Evolutionary conservation across 2,888 invertebrate genomes (phyloP), one percentile per base, ranked within the genome.

Genomic region (Drosophila subsilvestris): DNA sequence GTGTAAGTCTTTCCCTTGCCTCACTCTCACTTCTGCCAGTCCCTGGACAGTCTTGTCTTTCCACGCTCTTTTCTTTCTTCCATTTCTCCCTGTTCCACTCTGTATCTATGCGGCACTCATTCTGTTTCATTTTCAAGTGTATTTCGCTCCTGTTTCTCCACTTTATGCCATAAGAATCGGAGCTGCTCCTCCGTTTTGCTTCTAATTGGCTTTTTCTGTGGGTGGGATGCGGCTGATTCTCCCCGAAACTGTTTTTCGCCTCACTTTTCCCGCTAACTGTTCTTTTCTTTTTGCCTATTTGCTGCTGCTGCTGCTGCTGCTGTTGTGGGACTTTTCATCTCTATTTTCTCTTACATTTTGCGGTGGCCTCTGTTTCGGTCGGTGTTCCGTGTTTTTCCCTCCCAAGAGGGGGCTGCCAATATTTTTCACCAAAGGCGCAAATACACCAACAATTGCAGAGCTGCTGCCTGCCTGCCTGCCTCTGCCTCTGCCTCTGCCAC

Each of bases 401-500:
- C 57, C 43, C 60, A 7, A n/a, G 37, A 37, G 32, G 45, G 37
- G 59, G 84, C 87, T 88, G 83, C 87, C 89, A 84, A 88, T 84
- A 84, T 88, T 88, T 88, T 84, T 84, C 89, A 86, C 87, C 89
- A 82, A 87, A 87, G 87, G 81, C 81, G 85, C 79, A 84, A 74
- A 53, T 67, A 80, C 43, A 62, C 67, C 62, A 67, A 56, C 57
- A 74, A 74, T 80, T 78, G 76, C 85, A 85, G 61, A 86, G 78
- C 85, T 37, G 14, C 29, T 12, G 29, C 29, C 12, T 0, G 20
- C 20, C 29, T 74, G 78, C 80, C 80, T n/a, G n/a, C n/a, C n/a
- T n/a, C n/a, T n/a, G 14, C 37, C 29, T 29, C 29, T 12, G 32
- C 32, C 12, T 1, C 32, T 74, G 78, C 80, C 80, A 80, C 81